Base-by-base conservation (phyloP, 1,140 invertebrate genomes). In the Dinoponera quadriceps region DNA sequence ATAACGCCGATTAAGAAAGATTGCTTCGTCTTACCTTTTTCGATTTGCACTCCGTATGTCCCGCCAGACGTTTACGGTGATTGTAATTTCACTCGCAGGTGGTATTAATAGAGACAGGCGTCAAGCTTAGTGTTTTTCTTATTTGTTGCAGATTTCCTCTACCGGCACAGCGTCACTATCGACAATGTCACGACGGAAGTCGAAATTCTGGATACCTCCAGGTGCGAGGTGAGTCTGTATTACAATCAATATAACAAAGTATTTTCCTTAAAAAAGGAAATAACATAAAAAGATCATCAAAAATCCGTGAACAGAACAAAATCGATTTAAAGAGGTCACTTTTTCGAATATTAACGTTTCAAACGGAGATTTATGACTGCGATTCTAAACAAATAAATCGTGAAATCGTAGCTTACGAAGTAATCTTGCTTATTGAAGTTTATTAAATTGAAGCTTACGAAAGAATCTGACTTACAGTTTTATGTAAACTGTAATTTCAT, bases 171-270 rank as follows among this genome's bases (percentile, higher is more conserved):
- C 90, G 96, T 97, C 63, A 97, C 96, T 62, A 97, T 97, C 89
- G 97, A 97, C 92, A 97, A 96, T 87, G 96, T 96, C 75, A 96
- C 96, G 27, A 97, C 97, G 27, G 97, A 97, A 93, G 96, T 97
- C 55, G 97, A 97, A 95, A 97, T 98, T 89, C 93, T 98, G 89
- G 97, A 98, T 92, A 97, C 97, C 63, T 97, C 96, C 80, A 96
- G 96, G 92, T 97, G 96, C 94, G 96, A 96, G 94, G 97, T 97
- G 95, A 96, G 96, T 95, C 77, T 65, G 1, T 33, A 62, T 29
- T 57, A 81, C 5, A 4, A 71, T 80, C 54, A 59, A 44, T 51
- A 48, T 27, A 49, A 29, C 13, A 62, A 63, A 51, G 33, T 65
- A 63, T 29, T 49, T 49, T 38, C 7, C 38, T 44, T 63, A 20